These are phyloP conservation scores for Amphiura filiformis DNA, from an alignment of 35 echinoderm and acorn worm genomes.

Conservation along the genomic window DNA sequence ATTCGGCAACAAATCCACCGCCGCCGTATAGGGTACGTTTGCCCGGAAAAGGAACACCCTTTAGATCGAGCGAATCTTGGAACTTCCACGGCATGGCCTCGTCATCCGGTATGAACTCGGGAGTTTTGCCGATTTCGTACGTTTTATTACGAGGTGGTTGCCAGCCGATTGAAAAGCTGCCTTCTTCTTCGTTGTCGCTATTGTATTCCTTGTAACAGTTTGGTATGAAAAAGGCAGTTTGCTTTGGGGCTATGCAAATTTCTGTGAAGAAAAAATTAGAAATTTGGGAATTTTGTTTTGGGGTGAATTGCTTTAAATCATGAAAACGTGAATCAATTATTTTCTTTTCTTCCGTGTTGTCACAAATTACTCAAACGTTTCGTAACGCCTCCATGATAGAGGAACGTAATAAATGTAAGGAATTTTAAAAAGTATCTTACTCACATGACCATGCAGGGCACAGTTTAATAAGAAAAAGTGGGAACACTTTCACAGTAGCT, in stretches of 20 bases:
- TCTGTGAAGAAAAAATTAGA: not conserved
- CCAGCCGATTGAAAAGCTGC: conserved; percentile 49
- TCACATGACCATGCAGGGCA: no score
- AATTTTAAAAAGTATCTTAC: no score
- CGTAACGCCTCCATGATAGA: no score
- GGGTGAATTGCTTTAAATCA: conserved; percentile 2
- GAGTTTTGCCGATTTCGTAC: not conserved
- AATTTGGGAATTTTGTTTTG: not conserved
- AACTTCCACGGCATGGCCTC: conserved; percentile 42
- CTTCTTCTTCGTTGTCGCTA: conserved; percentile 29
- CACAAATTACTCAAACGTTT: no score
- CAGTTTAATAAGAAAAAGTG: no score
- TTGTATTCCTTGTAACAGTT: conserved; percentile 42
- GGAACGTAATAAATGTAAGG: no score
- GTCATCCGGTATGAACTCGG: not conserved
- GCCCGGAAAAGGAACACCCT: conserved; percentile 44
- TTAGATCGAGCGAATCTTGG: conserved; percentile 9
- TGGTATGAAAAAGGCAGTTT: not conserved
- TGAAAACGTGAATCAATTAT: not conserved
- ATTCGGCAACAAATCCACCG: conserved; percentile 51
- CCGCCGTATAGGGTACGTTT: conserved; percentile 38
- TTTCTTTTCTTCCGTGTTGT: not conserved
- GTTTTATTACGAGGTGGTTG: conserved; percentile 7
- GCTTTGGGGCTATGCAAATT: not conserved
- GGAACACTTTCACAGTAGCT: no score